Conservation (phyloP, 2,888 invertebrate genomes). For the Byasa hedistus region DNA sequence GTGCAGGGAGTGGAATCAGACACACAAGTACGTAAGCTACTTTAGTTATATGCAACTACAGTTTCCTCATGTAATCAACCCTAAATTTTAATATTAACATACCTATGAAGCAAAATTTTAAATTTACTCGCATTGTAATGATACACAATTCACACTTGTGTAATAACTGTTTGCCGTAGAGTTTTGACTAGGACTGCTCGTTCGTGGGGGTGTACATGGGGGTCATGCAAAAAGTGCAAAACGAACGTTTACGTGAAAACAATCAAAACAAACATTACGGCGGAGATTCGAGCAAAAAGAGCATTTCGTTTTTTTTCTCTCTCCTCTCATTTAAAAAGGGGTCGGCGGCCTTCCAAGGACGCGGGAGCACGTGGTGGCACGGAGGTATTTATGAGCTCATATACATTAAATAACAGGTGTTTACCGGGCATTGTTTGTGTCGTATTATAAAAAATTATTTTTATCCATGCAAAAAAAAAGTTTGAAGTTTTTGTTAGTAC, state of each 20-base stretch:
- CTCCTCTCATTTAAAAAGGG: constrained; percentile 50
- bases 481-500: too few relatives aligned
- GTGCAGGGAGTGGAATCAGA: constrained; percentile 58
- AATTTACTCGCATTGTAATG: too few relatives aligned
- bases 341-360: constrained; percentile 75
- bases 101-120: too few relatives aligned
- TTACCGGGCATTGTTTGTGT: constrained; percentile 25
- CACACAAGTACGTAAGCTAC: constrained; percentile 36
- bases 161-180: background rate
- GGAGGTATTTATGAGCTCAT: constrained; percentile 52
- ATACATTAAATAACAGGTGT: constrained; percentile 42
- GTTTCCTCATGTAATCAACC: background rate
- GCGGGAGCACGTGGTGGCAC: constrained; percentile 64
- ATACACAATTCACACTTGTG: too few relatives aligned
- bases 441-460: background rate
- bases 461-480: background rate
- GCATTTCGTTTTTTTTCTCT: constrained; percentile 58
- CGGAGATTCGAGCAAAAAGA: constrained; percentile 62
- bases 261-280: constrained; percentile 74
- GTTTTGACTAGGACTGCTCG: too few relatives aligned
- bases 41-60: background rate
- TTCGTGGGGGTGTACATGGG: constrained; percentile 35
- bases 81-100: too few relatives aligned
- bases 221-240: constrained; percentile 51
- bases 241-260: constrained; percentile 68